Conservation (phyloP, 2,113 vertebrate genomes). For the Phasianus colchicus region DNA sequence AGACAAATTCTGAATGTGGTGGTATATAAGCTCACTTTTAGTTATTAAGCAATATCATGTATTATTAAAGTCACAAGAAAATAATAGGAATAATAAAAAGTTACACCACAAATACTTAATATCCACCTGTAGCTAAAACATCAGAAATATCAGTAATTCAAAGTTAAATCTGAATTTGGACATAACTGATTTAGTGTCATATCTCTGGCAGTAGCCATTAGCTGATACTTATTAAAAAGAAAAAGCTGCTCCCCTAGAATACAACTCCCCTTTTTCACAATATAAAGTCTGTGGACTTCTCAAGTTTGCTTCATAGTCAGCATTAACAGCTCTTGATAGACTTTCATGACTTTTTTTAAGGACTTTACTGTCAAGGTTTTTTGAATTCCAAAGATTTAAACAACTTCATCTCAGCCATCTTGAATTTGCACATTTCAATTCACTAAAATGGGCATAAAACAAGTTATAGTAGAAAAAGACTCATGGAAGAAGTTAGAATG, state of each 20-base stretch:
- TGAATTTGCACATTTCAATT: not conserved
- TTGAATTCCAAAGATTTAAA: not conserved
- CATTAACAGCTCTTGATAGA: not conserved
- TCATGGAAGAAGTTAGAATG: not conserved
- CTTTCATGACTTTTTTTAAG: not conserved
- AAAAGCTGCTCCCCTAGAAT: fast-evolving
- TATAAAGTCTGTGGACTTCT: not conserved
- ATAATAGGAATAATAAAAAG: not conserved
- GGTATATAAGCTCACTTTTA: not conserved
- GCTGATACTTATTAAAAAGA: not conserved
- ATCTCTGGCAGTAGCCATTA: not conserved
- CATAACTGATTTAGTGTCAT: not conserved
- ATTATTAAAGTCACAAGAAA: not conserved
- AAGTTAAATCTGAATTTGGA: fast-evolving
- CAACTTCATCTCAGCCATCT: not conserved
- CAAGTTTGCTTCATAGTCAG: not conserved
- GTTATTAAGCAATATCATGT: not conserved
- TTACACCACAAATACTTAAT: not conserved
- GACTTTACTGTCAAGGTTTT: fast-evolving
- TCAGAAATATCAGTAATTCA: not conserved
- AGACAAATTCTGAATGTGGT: not conserved
- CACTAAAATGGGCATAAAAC: not conserved
- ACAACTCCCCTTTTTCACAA: not conserved
- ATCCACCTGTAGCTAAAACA: not conserved
- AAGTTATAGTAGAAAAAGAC: not conserved